A percentile compares a stretch with the other conserved stretches of the same genome.
Evolutionary conservation across 92 coral and sea anemone species (phyloP).

Genomic region (Micromussa lordhowensis): DNA sequence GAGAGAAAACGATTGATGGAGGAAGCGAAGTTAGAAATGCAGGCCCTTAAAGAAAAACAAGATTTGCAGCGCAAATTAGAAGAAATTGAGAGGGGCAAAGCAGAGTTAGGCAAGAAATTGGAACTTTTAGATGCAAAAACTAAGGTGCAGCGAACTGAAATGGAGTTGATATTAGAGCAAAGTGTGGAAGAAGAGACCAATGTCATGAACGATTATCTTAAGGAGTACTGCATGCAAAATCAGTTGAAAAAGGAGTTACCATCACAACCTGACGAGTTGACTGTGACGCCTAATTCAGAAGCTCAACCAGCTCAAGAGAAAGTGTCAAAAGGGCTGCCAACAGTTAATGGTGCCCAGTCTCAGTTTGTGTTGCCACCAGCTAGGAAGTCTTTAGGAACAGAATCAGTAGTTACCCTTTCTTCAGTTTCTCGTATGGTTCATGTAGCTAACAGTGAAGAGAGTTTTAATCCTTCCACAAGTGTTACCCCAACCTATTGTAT

Average conservation of each 20-base stretch:
- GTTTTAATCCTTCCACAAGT: no score
- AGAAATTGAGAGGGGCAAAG: conserved; percentile 40
- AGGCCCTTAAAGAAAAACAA: conserved; percentile 62
- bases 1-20: conserved; percentile 51
- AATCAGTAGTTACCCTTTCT: no score
- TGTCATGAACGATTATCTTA: conserved; percentile 36
- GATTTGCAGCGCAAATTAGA: conserved; percentile 60
- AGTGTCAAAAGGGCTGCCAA: not conserved
- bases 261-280: no score
- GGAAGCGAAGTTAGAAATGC: conserved; percentile 62
- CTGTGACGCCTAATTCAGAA: not conserved
- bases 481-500: no score
- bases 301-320: not conserved
- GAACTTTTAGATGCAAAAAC: conserved; percentile 63
- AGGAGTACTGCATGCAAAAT: no score
- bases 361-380: not conserved
- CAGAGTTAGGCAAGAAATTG: conserved; percentile 56
- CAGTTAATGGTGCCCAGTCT: not conserved
- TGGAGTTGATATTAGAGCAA: conserved; percentile 56
- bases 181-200: conserved; percentile 4
- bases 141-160: conserved; percentile 48
- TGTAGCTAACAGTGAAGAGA: no score
- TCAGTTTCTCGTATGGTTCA: no score
- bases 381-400: not conserved
- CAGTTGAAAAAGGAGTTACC: no score